Percentiles rank a stretch among this genome's conserved stretches.
Conservation (phyloP, 2,113 vertebrate species). For the Sylvietta virens region DNA sequence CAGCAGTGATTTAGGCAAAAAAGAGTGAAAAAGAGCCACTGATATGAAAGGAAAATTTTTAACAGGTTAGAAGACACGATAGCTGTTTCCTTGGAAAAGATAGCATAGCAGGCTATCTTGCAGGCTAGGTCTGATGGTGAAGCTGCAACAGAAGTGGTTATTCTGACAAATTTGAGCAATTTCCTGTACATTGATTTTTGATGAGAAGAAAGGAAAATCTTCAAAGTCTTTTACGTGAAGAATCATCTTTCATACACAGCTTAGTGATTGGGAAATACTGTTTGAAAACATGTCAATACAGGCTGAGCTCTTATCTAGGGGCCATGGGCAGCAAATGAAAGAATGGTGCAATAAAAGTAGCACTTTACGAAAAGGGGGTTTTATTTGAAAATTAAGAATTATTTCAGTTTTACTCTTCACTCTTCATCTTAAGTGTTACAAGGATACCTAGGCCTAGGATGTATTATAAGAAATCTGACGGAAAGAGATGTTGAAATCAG, state of each 20-base stretch:
- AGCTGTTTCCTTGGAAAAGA: background rate
- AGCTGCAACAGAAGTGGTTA: background rate
- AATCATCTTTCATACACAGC: background rate
- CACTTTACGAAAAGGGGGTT: background rate
- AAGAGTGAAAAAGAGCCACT: background rate
- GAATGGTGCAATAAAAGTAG: background rate
- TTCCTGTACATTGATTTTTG: conserved; percentile 42
- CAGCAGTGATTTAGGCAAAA: background rate
- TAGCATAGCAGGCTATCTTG: background rate
- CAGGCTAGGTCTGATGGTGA: background rate
- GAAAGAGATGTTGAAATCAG: background rate
- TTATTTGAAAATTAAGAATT: conserved; percentile 31
- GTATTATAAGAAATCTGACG: background rate
- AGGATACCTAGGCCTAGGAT: background rate
- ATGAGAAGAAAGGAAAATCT: conserved; percentile 30
- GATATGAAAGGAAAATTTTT: background rate
- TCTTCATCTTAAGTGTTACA: background rate
- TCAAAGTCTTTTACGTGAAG: background rate
- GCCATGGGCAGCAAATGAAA: background rate
- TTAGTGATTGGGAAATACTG: conserved; percentile 28
- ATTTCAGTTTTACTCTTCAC: background rate
- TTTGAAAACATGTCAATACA: conserved; percentile 28
- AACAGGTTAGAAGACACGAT: background rate
- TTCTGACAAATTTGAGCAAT: conserved; percentile 50
- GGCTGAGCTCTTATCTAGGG: background rate